Percentiles rank a stretch among this genome's conserved stretches.
These are phyloP conservation scores for Habroteleia sp. DNA, from an alignment of 2,888 invertebrate genomes.

Conservation along the genomic window DNA sequence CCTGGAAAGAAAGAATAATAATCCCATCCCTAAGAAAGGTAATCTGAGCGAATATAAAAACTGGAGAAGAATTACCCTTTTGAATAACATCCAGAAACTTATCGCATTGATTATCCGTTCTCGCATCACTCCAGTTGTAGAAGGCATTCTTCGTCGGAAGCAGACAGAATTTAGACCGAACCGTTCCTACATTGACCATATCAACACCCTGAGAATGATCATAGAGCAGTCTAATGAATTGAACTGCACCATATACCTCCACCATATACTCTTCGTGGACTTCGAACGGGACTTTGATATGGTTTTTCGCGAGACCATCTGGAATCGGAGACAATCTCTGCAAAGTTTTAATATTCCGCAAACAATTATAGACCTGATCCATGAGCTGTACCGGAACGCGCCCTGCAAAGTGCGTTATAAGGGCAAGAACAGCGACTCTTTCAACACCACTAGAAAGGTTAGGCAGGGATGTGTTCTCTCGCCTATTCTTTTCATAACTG, in stretches of 20 bases:
- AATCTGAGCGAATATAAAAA: slow-evolving; percentile 6
- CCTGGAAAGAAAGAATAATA: slow-evolving; percentile 5
- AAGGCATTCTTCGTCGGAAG: background rate
- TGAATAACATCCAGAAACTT: slow-evolving; percentile 9
- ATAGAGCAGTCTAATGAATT: slow-evolving; percentile 13
- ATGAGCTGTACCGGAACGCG: slow-evolving; percentile 2
- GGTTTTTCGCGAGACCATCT: slow-evolving; percentile 8
- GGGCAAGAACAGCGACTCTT: slow-evolving; percentile 8
- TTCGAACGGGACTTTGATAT: slow-evolving; percentile 19
- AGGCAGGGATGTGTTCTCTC: slow-evolving; percentile 28
- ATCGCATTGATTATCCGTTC: slow-evolving; percentile 2
- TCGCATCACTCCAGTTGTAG: slow-evolving; percentile 8
- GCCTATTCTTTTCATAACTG: slow-evolving; percentile 16
- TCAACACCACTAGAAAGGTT: slow-evolving; percentile 17
- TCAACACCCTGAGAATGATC: slow-evolving; percentile 19
- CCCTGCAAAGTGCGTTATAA: slow-evolving; percentile 23
- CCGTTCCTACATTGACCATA: slow-evolving; percentile 23
- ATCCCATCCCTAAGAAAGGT: slow-evolving; percentile 6
- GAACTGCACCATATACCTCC: slow-evolving; percentile 8
- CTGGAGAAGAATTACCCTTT: background rate
- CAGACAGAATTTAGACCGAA: slow-evolving; percentile 18
- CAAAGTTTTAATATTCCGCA: background rate
- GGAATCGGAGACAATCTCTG: slow-evolving; percentile 19
- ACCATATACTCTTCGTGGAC: slow-evolving; percentile 24
- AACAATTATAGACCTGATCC: background rate